Evolutionary conservation across 2,797 vertebrate genomes (phyloP).

Genomic region (Apogon hyalosoma): DNA sequence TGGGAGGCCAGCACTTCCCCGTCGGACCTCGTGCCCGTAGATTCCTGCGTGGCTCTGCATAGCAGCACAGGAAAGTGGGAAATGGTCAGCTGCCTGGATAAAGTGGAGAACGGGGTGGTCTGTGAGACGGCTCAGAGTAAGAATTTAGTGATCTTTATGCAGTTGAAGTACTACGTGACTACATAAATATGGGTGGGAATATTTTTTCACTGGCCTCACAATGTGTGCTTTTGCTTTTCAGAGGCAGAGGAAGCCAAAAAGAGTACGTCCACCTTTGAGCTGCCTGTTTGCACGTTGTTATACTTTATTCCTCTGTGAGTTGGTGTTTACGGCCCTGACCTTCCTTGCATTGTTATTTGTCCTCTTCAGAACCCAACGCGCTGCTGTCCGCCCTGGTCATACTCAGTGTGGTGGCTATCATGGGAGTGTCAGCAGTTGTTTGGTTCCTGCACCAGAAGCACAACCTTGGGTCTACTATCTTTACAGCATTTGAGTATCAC

Average conservation of each 20-base stretch:
- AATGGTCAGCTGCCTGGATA: conserved; percentile 82
- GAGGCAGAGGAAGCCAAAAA: conserved; percentile 50
- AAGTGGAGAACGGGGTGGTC: conserved; percentile 84
- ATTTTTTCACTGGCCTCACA: conserved; percentile 29
- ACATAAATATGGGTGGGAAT: background rate
- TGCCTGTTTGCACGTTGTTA: conserved; percentile 1
- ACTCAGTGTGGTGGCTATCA: conserved; percentile 83
- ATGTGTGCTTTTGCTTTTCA: conserved; percentile 53
- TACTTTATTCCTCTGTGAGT: conserved; percentile 26
- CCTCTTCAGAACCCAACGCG: conserved; percentile 68
- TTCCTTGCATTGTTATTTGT: conserved; percentile 60
- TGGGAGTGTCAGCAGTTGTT: conserved; percentile 82
- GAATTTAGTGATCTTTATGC: conserved; percentile 21
- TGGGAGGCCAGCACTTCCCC: conserved; percentile 77
- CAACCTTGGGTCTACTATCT: conserved; percentile 64
- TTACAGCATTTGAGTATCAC: conserved; percentile 85
- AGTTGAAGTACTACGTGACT: background rate
- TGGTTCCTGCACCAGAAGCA: conserved; percentile 87
- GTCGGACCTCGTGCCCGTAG: conserved; percentile 68
- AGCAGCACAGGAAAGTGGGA: conserved; percentile 86
- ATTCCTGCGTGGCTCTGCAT: conserved; percentile 87
- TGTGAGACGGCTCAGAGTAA: conserved; percentile 86
- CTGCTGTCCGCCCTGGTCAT: conserved; percentile 84
- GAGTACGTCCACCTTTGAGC: conserved; percentile 71
- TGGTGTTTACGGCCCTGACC: conserved; percentile 30